Evolutionary conservation across 2,113 vertebrate genomes (phyloP).

Genomic region (Sarotherodon lohbergeri): DNA sequence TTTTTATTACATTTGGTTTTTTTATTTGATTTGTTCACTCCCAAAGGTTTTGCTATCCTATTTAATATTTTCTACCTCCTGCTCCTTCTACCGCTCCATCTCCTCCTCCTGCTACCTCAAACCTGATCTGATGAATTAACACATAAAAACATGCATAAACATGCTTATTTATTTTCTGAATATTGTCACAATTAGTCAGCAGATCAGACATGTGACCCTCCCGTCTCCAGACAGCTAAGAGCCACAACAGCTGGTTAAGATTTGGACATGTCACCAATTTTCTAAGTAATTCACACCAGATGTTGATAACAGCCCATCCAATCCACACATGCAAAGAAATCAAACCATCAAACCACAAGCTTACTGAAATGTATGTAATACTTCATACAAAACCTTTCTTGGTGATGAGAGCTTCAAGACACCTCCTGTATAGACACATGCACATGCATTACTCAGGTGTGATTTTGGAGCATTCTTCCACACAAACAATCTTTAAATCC

Average conservation of each 20-base stretch:
- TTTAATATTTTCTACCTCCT: not conserved
- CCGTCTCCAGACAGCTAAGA: not conserved
- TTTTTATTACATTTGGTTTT: fast-evolving
- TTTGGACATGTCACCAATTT: not conserved
- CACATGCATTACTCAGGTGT: not conserved
- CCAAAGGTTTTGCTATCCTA: not conserved
- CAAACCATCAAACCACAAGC: not conserved
- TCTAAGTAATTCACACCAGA: not conserved
- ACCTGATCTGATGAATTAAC: not conserved
- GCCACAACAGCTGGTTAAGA: not conserved
- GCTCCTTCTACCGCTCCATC: not conserved
- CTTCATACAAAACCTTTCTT: not conserved
- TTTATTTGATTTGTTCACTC: not conserved
- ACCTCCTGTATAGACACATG: not conserved
- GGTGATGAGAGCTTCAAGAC: not conserved
- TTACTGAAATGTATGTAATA: not conserved
- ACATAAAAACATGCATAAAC: not conserved
- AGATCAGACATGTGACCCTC: not conserved
- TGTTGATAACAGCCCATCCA: not conserved
- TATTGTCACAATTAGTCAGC: not conserved
- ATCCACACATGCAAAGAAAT: not conserved
- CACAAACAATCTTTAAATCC: not conserved
- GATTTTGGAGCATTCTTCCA: not conserved
- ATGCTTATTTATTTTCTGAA: not conserved
- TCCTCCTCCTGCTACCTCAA: not conserved